phyloP scores from a whole-genome alignment of 2,888 invertebrate genomes.

The Hemaris fuciformis region DNA sequence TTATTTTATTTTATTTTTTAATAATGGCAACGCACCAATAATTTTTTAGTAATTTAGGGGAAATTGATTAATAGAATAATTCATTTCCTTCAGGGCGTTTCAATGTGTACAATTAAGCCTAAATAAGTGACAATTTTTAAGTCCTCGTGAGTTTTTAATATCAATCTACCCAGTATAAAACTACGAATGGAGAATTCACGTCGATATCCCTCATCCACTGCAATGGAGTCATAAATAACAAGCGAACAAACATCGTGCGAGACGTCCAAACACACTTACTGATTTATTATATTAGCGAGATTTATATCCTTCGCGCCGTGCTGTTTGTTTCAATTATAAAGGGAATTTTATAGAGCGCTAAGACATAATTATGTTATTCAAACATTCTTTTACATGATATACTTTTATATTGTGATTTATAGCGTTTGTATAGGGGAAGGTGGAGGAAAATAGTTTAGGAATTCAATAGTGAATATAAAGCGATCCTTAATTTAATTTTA shows the following conservation, averaged over 20 bases:
- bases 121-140: no score
- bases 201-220: neutral
- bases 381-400: neutral
- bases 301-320: neutral
- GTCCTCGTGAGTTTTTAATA: no score
- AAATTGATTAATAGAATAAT: no score
- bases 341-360: conserved; percentile 5
- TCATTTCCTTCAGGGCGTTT: no score
- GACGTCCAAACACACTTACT: neutral
- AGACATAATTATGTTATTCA: conserved; percentile 20
- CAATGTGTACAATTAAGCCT: no score
- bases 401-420: neutral
- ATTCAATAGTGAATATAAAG: neutral
- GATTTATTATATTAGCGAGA: conserved; percentile 9
- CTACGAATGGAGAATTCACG: neutral
- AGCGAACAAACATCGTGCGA: neutral
- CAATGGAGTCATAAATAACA: neutral
- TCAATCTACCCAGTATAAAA: no score
- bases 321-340: neutral
- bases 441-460: no score
- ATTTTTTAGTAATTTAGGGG: no score
- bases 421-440: neutral
- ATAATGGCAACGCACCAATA: no score
- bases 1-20: no score
- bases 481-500: no score